Conservation (phyloP, 92 coral and sea anemone species). For the Bergia sp. region DNA sequence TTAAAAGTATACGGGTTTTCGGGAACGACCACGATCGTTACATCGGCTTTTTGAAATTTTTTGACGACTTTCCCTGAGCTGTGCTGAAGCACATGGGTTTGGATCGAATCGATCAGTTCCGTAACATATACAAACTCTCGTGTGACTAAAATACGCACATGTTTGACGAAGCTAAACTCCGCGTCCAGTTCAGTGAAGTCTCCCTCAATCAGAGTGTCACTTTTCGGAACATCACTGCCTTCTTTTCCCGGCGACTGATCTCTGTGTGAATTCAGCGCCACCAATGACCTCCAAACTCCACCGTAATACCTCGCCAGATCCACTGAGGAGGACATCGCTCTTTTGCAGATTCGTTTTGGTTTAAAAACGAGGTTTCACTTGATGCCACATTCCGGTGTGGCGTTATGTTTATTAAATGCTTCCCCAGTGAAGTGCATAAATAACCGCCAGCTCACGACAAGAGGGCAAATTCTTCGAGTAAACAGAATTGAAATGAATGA, state of each 20-base stretch:
- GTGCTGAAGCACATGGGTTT: conserved; percentile 80
- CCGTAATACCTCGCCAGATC: conserved; percentile 34
- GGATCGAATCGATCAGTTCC: conserved; percentile 65
- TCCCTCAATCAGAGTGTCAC: conserved; percentile 86
- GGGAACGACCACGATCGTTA: conserved; percentile 65
- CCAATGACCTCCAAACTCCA: conserved; percentile 32
- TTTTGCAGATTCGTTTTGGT: neutral
- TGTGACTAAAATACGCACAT: conserved; percentile 82
- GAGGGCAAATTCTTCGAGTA: conserved; percentile 51
- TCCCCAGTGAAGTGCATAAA: neutral
- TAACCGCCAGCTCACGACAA: conserved; percentile 13
- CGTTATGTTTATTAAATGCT: conserved; percentile 24
- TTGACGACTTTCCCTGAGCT: conserved; percentile 71
- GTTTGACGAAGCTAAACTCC: conserved; percentile 75
- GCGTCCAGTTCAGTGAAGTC: conserved; percentile 81
- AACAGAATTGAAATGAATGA: conserved; percentile 56
- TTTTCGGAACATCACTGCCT: conserved; percentile 19
- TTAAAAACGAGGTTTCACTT: conserved; percentile 11
- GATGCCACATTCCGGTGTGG: conserved; percentile 22
- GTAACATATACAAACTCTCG: conserved; percentile 86
- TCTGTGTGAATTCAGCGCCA: conserved; percentile 13
- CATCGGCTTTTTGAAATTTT: conserved; percentile 76
- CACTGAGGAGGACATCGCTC: conserved; percentile 27
- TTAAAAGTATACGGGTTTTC: conserved; percentile 87
- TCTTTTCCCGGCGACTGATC: conserved; percentile 28